Base-by-base conservation (phyloP, 2,113 vertebrate genomes). In the Thryonomys swinderianus region DNA sequence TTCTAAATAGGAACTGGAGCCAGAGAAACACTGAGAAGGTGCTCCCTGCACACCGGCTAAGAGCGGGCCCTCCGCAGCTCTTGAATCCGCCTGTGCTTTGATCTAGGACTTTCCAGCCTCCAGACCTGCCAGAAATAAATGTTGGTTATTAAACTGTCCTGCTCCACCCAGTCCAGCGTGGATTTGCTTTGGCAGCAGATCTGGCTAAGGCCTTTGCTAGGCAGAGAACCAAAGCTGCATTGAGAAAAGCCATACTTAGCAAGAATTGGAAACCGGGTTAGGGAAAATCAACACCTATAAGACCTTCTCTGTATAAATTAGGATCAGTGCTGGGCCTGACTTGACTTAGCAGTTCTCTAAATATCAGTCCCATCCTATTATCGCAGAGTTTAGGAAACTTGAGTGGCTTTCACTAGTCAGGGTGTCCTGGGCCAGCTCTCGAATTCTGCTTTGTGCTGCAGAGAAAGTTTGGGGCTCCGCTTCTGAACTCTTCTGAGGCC, bases 221-320 rank as follows among this genome's bases (percentile, higher is more conserved):
- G 16, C 37, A 81, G 45, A 62, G 13, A 71, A n/a, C 11, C 55
- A 23, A 3, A 3, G 7, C 0, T 37, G 55, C 37, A 4, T 2
- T 9, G 6, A 30, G 55, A 73, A n/a, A 40, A 37, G 14, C 0
- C 8, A 5, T 64, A 37, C 14, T 1, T 1, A 55, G 40, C 9
- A 17, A 2, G 30, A 32, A 7, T 0, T 10, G 48, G n/a, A 34
- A 69, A 40, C 23, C 12, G 32, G 14, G 12, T 32, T 27, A 12
- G 32, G 55, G 55, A 34, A 34, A 76, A 13, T 25, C 14, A 3
- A 55, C 0, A 0, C 0, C 21, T 42, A 7, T 0, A 14, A 42
- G 83, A 42, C 12, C 40, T 53, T 10, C 76, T 78, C 59, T 27
- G 32, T n/a, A 7, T 59, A 6, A 14, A 0, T 8, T 4, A 10